Evolutionary conservation across 2,113 vertebrate genomes (phyloP), one percentile per base, ranked within the genome.

Genomic region (Cephalopterus ornatus): DNA sequence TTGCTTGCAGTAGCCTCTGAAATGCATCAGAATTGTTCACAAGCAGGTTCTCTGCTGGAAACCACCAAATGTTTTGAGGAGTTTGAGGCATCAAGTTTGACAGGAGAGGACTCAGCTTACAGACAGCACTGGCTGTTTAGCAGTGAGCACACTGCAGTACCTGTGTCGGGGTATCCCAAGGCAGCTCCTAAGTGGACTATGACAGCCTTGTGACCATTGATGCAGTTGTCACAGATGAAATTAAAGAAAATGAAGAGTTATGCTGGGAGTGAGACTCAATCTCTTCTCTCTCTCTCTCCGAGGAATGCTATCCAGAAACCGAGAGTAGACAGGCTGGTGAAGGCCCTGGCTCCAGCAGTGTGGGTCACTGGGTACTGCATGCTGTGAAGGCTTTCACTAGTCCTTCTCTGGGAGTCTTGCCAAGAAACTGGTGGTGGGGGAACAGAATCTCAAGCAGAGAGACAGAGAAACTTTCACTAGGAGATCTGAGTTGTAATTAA

Each of bases 151-250:
- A 4, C 67, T 42, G 56, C 2, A 7, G 42, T 67, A 33, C 8
- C 3, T 37, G 22, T 33, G 37, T 39, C 2, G 0, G 44, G 20
- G 33, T 42, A 28, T 70, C 59, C 63, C 0, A 0, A 56, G 37
- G 73, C 49, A 62, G 47, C 62, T 83, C 47, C 55, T 28, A 11
- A 19, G 58, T 62, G 68, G 47, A 59, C 11, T 14, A 1, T 26
- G 44, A 46, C 41, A 68, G 33, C 50, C 32, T 88, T 85, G 53
- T 85, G 53, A 49, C 33, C 53, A 44, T 65, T 28, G 58, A 8
- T 79, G 63, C 33, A 13, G 5, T 88, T 58, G 56, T 72, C 67
- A 28, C 35, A 22, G 75, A 33, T 75, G 32, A 85, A 72, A n/a
- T 74, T 28, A 63, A 62, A 71, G 46, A 22, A 78, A 44, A 41